A percentile compares a stretch with the other conserved stretches of the same genome.
Conservation (phyloP, 2,797 vertebrate genomes). For the Phoxinus dragarum region DNA sequence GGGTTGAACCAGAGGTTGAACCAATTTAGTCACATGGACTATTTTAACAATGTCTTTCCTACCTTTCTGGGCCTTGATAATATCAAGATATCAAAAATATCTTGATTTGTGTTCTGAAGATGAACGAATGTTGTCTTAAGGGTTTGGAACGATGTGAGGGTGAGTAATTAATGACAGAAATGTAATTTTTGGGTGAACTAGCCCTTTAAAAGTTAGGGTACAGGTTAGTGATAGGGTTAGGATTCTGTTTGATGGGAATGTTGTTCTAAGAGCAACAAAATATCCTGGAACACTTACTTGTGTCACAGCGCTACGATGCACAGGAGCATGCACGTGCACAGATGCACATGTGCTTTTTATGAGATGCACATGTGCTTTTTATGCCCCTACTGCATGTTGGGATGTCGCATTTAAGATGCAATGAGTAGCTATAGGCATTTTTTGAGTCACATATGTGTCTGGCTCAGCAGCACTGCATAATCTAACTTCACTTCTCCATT, state of each 20-base stretch:
- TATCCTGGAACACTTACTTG: neutral
- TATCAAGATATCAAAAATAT: no score
- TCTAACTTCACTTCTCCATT: neutral
- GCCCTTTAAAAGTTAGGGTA: neutral
- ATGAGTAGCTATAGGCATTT: slow-evolving; percentile 9
- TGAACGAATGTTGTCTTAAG: no score
- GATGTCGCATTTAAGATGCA: neutral
- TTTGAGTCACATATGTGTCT: slow-evolving; percentile 9
- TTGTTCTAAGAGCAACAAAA: neutral
- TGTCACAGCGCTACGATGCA: neutral
- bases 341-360: neutral
- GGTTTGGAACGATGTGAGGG: no score
- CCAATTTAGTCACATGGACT: no score
- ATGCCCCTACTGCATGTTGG: neutral
- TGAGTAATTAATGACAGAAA: no score
- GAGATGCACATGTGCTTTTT: neutral
- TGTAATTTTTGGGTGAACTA: no score
- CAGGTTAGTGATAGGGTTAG: neutral
- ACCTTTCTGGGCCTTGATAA: no score
- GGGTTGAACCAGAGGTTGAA: no score
- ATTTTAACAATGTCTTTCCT: no score
- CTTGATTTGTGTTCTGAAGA: no score
- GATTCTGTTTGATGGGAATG: slow-evolving; percentile 3
- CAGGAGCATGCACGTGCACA: neutral
- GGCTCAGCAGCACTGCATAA: slow-evolving; percentile 1